phyloP scores from a whole-genome alignment of 2,797 vertebrate species.

The Pampus argenteus region DNA sequence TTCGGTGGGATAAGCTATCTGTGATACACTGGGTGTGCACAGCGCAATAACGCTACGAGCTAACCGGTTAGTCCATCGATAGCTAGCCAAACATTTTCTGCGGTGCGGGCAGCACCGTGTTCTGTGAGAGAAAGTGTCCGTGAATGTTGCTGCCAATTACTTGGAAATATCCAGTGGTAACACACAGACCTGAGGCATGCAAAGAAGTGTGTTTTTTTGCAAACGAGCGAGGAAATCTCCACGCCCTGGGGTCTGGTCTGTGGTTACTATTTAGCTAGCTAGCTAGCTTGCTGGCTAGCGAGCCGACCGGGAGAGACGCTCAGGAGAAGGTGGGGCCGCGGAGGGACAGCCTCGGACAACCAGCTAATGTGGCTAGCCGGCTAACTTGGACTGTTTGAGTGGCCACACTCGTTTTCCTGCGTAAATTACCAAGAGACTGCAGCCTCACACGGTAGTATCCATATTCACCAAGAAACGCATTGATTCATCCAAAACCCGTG shows the following conservation, averaged over 20 bases:
- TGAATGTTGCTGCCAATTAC: slow-evolving; percentile 45
- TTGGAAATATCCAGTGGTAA: slow-evolving; percentile 21
- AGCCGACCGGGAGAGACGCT: slow-evolving; percentile 50
- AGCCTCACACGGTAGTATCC: background rate
- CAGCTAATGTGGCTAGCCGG: slow-evolving; percentile 79
- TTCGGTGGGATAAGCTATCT: slow-evolving; percentile 68
- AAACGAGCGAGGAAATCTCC: slow-evolving; percentile 72
- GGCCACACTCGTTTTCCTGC: slow-evolving; percentile 20
- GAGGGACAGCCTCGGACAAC: slow-evolving; percentile 63
- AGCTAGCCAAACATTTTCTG: slow-evolving; percentile 69
- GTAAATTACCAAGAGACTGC: slow-evolving; percentile 7
- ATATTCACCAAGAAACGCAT: slow-evolving; percentile 13
- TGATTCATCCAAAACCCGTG: slow-evolving; percentile 39
- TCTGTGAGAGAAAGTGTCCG: slow-evolving; percentile 27
- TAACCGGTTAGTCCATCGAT: slow-evolving; percentile 68
- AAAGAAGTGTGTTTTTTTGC: slow-evolving; percentile 59
- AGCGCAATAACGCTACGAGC: slow-evolving; percentile 66
- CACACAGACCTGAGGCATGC: slow-evolving; percentile 60
- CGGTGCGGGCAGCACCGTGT: slow-evolving; percentile 59
- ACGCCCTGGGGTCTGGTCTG: slow-evolving; percentile 68
- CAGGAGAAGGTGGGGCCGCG: slow-evolving; percentile 85
- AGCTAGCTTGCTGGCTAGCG: slow-evolving; percentile 71
- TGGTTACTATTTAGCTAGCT: slow-evolving; percentile 56
- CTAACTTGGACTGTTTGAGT: slow-evolving; percentile 55
- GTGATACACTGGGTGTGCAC: slow-evolving; percentile 69